These are phyloP conservation scores for Acromyrmex heyeri DNA, from an alignment of 1,140 invertebrate species.

Conservation along the genomic window DNA sequence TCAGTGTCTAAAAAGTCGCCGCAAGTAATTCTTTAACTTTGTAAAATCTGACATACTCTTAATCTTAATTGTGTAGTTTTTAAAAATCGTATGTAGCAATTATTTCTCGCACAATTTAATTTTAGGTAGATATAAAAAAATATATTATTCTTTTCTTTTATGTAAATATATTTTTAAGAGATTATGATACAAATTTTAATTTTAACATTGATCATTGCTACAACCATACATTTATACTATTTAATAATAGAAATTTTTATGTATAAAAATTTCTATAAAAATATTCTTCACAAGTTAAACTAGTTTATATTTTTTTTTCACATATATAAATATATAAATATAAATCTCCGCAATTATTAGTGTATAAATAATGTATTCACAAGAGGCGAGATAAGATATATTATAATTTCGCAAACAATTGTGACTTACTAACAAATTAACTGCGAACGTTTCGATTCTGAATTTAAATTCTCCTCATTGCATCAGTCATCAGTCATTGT, in stretches of 20 bases:
- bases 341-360: too few species aligned
- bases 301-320: background rate
- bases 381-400: too few species aligned
- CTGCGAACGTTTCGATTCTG: too few species aligned
- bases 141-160: background rate
- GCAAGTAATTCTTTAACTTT: background rate
- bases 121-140: background rate
- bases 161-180: background rate
- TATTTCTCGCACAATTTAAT: background rate
- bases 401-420: too few species aligned
- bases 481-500: too few species aligned
- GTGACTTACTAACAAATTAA: too few species aligned
- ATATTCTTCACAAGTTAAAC: background rate
- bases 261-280: background rate
- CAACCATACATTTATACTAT: background rate
- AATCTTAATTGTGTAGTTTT: background rate
- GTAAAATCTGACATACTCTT: background rate
- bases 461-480: too few species aligned
- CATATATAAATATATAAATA: background rate
- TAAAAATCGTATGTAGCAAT: background rate
- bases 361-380: too few species aligned
- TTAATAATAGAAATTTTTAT: background rate
- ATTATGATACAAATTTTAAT: background rate
- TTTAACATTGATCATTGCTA: background rate
- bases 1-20: background rate